Evolutionary conservation across 2,113 vertebrate genomes (phyloP).

Genomic region (Brachypodius melanocephalos): DNA sequence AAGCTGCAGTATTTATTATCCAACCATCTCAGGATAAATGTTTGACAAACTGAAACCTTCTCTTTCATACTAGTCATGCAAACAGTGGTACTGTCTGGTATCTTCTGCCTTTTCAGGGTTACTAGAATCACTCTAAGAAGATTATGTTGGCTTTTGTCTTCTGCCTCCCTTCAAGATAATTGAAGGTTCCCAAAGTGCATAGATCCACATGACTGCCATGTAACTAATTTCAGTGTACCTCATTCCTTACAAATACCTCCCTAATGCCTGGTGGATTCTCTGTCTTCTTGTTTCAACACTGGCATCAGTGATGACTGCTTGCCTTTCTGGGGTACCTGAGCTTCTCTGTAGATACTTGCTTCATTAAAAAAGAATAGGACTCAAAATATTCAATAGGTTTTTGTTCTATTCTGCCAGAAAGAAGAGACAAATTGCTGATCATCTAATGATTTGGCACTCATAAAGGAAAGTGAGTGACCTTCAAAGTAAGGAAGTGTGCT

Average conservation of each 20-base stretch:
- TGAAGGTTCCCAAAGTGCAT: background rate
- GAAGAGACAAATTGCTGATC: background rate
- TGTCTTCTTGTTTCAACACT: background rate
- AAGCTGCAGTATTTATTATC: background rate
- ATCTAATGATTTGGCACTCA: background rate
- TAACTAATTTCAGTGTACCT: background rate
- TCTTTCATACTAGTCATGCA: background rate
- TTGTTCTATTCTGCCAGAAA: background rate
- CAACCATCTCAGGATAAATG: background rate
- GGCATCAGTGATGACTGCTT: background rate
- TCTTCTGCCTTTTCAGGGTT: background rate
- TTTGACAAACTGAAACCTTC: background rate
- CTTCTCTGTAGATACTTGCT: background rate
- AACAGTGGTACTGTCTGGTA: background rate
- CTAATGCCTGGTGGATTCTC: background rate
- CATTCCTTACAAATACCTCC: background rate
- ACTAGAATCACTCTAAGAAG: constrained; percentile 10
- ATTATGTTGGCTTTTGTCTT: constrained; percentile 1
- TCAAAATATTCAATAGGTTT: background rate
- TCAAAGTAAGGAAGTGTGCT: background rate
- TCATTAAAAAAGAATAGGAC: background rate
- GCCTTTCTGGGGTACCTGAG: background rate
- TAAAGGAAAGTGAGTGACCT: background rate
- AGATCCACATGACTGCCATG: background rate
- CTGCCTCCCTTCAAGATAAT: background rate